Evolutionary conservation across 2,113 vertebrate species (phyloP).

Genomic region (Eulemur macaco): DNA sequence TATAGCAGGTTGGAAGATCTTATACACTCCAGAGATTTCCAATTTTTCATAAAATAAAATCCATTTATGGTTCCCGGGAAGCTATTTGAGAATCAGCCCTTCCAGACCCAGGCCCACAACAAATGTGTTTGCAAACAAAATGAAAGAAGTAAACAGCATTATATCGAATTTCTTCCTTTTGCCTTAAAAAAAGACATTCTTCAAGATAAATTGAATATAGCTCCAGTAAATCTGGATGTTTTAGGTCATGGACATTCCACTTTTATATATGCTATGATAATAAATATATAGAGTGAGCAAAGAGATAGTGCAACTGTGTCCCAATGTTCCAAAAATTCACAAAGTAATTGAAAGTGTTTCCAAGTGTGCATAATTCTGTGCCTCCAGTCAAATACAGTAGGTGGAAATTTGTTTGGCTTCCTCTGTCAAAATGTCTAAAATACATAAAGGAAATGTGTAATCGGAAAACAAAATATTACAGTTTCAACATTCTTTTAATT

Average conservation of each 20-base stretch:
- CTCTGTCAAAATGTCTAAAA: slow-evolving; percentile 74
- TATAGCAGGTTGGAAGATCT: slow-evolving; percentile 66
- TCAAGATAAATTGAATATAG: slow-evolving; percentile 63
- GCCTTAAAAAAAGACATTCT: background rate
- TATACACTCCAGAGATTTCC: slow-evolving; percentile 71
- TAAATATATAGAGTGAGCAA: slow-evolving; percentile 30
- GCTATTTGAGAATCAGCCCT: slow-evolving; percentile 48
- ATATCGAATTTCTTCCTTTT: slow-evolving; percentile 51
- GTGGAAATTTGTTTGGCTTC: slow-evolving; percentile 70
- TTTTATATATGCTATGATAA: slow-evolving; percentile 51
- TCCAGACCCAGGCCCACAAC: background rate
- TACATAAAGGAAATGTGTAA: slow-evolving; percentile 62
- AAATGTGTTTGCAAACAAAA: slow-evolving; percentile 68
- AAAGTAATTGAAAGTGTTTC: slow-evolving; percentile 74
- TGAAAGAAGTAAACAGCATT: slow-evolving; percentile 57
- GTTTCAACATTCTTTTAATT: slow-evolving; percentile 67
- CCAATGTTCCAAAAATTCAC: slow-evolving; percentile 54
- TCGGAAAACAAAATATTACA: slow-evolving; percentile 47
- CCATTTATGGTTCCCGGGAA: slow-evolving; percentile 53
- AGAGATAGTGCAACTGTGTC: background rate
- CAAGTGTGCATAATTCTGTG: slow-evolving; percentile 68
- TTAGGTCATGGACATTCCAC: slow-evolving; percentile 45
- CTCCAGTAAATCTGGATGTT: slow-evolving; percentile 37
- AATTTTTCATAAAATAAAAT: slow-evolving; percentile 78
- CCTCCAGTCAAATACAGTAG: slow-evolving; percentile 73